phyloP scores from a whole-genome alignment of 2,797 vertebrate species.

The Taenioides sp. region DNA sequence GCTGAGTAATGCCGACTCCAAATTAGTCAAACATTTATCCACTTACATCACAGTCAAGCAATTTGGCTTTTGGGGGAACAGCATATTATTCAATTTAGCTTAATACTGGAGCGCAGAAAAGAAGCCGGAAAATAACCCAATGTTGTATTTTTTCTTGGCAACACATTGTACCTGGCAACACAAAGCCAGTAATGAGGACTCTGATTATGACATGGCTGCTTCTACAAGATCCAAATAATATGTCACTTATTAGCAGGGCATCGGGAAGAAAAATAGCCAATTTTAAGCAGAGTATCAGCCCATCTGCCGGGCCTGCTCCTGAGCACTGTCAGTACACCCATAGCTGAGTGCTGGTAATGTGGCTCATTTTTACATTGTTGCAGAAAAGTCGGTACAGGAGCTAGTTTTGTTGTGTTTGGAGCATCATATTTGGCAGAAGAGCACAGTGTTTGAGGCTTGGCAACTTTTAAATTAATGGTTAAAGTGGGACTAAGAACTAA shows the following conservation, averaged over 20 bases:
- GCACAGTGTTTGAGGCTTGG: not conserved
- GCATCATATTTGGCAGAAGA: not conserved
- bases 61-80: conserved; percentile 36
- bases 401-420: not conserved
- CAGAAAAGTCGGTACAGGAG: conserved; percentile 9
- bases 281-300: conserved; percentile 32
- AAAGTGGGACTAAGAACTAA: no score
- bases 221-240: conserved; percentile 48
- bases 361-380: not conserved
- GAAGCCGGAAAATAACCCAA: conserved; percentile 44
- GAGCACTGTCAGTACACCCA: conserved; percentile 6
- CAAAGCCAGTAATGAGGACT: conserved; percentile 38
- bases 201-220: conserved; percentile 34
- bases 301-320: conserved; percentile 20
- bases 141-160: conserved; percentile 29
- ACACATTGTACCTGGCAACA: conserved; percentile 29
- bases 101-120: conserved; percentile 42
- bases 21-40: conserved; percentile 59
- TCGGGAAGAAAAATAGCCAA: conserved; percentile 8
- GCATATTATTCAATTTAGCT: conserved; percentile 52
- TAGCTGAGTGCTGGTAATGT: conserved; percentile 1
- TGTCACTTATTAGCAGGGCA: conserved; percentile 43
- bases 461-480: conserved; percentile 2
- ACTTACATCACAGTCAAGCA: conserved; percentile 28
- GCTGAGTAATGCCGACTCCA: conserved; percentile 39